phyloP scores from a whole-genome alignment of 2,888 invertebrate genomes.

The Limnephilus lunatus region DNA sequence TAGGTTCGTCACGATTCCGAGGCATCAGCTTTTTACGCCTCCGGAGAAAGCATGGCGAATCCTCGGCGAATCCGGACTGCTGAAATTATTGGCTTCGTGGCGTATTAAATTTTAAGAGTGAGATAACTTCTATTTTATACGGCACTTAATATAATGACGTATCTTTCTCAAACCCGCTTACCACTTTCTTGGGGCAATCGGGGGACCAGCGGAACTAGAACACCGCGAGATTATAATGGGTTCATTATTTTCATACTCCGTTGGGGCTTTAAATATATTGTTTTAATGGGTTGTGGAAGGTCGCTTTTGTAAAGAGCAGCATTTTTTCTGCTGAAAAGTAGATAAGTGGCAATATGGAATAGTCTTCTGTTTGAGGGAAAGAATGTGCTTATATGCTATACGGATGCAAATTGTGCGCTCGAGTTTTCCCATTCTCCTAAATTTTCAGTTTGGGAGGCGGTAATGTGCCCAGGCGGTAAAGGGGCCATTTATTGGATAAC shows the following conservation, averaged over 20 bases:
- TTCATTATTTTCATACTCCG: not conserved
- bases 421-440: too few relatives aligned
- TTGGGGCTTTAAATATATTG: not conserved
- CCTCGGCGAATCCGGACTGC: not conserved
- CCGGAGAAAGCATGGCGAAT: constrained; percentile 3
- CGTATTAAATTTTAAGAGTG: not conserved
- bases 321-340: not conserved
- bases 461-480: too few relatives aligned
- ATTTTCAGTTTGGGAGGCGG: too few relatives aligned
- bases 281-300: not conserved
- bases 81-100: not conserved
- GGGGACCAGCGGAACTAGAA: not conserved
- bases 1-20: constrained; percentile 29
- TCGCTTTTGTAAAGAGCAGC: not conserved
- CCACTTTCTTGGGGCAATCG: not conserved
- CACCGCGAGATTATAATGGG: not conserved
- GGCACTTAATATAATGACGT: not conserved
- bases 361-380: too few relatives aligned
- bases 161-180: not conserved
- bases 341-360: too few relatives aligned
- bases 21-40: constrained; percentile 34
- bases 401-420: too few relatives aligned
- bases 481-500: too few relatives aligned
- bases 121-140: not conserved
- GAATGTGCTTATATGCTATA: too few relatives aligned